A percentile compares a stretch with the other conserved stretches of the same genome.
Evolutionary conservation across 2,113 vertebrate species (phyloP).

Genomic region (Myiozetetes cayanensis): DNA sequence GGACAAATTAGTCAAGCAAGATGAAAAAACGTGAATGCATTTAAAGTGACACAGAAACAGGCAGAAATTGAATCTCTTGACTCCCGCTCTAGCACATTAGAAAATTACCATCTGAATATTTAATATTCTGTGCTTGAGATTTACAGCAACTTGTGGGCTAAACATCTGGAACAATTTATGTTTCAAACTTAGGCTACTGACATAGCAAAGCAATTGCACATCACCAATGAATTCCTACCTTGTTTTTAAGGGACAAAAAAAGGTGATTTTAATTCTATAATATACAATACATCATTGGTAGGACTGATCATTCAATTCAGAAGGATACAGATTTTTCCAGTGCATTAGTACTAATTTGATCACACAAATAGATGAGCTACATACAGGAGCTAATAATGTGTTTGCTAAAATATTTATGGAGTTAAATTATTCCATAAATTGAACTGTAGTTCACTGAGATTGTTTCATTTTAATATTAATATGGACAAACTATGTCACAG

Average conservation of each 20-base stretch:
- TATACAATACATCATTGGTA: not conserved
- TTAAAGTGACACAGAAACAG: not conserved
- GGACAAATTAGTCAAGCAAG: not conserved
- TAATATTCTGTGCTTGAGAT: not conserved
- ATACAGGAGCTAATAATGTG: not conserved
- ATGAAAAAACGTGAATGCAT: not conserved
- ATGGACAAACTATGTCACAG: not conserved
- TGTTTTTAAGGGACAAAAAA: not conserved
- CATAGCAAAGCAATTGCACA: not conserved
- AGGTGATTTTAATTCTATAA: not conserved
- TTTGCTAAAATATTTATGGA: conserved; percentile 49
- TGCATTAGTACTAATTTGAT: not conserved
- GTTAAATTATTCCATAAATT: conserved; percentile 39
- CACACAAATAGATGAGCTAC: not conserved
- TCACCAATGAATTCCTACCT: not conserved
- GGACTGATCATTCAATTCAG: not conserved
- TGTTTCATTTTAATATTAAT: conserved; percentile 39
- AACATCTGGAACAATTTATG: not conserved
- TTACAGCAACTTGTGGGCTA: not conserved
- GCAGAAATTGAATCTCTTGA: not conserved
- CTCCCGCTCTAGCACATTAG: not conserved
- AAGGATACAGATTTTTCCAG: not conserved
- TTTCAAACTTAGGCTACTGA: not conserved
- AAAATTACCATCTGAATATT: not conserved
- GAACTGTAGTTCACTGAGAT: not conserved